Conservation (phyloP, 2,888 invertebrate species). For the Entomobrya multifasciata region DNA sequence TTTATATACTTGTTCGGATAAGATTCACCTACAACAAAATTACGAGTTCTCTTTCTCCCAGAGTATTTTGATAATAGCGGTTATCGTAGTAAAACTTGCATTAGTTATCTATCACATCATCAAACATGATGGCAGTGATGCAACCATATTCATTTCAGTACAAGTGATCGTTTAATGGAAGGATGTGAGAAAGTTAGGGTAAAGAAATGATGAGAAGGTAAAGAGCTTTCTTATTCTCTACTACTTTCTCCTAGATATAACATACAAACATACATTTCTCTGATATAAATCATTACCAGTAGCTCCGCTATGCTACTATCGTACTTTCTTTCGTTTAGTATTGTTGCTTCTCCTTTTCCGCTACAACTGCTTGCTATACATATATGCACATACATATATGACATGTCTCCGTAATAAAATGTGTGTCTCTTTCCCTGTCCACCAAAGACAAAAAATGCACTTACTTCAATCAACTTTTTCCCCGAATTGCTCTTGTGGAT, state of each 20-base stretch:
- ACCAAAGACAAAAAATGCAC: conserved; percentile 9
- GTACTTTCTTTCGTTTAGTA: no score
- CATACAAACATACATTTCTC: not conserved
- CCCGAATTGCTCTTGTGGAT: not conserved
- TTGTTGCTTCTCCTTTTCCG: no score
- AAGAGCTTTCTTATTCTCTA: conserved; percentile 6
- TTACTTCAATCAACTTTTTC: conserved; percentile 13
- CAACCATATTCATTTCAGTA: no score
- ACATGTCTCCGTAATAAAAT: conserved; percentile 1
- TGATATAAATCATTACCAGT: not conserved
- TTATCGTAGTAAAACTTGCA: not conserved
- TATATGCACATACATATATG: not conserved
- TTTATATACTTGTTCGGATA: conserved; percentile 1
- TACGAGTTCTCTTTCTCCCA: conserved; percentile 7
- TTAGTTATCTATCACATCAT: not conserved
- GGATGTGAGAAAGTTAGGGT: conserved; percentile 40
- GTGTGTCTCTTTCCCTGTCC: conserved; percentile 2
- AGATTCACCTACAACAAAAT: no score
- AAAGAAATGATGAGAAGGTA: not conserved
- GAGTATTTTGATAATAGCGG: conserved; percentile 26
- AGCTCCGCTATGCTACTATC: not conserved
- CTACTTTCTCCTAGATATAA: not conserved
- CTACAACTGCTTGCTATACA: not conserved
- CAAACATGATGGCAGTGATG: not conserved
- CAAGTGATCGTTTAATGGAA: no score